These are phyloP conservation scores for Unio delphinus DNA, from an alignment of 2,888 invertebrate species.

Conservation along the genomic window DNA sequence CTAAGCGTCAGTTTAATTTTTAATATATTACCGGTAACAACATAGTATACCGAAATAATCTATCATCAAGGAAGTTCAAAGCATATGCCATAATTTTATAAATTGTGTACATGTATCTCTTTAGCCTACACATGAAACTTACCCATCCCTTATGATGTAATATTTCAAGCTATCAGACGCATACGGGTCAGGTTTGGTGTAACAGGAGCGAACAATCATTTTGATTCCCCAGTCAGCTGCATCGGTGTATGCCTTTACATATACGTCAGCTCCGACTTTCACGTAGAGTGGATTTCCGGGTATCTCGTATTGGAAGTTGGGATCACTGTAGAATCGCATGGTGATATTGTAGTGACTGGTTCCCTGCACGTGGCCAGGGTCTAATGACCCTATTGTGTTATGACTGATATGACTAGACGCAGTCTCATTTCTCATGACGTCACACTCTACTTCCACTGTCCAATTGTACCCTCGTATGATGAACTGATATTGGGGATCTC, in stretches of 20 bases:
- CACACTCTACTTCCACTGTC: slow-evolving; percentile 26
- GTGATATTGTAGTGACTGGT: slow-evolving; percentile 21
- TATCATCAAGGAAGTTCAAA: no score
- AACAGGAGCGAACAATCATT: slow-evolving; percentile 29
- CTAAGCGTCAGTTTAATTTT: no score
- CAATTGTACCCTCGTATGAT: slow-evolving; percentile 27
- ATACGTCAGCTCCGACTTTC: slow-evolving; percentile 26
- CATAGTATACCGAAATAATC: no score
- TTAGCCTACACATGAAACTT: neutral
- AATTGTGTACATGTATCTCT: no score
- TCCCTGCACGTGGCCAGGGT: slow-evolving; percentile 9
- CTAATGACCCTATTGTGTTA: neutral
- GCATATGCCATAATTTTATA: no score
- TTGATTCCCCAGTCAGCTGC: slow-evolving; percentile 25
- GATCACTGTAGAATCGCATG: slow-evolving; percentile 23
- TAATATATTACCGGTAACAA: no score
- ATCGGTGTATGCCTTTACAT: slow-evolving; percentile 28
- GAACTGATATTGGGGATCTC: slow-evolving; percentile 25
- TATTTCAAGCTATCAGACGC: slow-evolving; percentile 15
- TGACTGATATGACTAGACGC: slow-evolving; percentile 6
- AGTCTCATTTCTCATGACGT: slow-evolving; percentile 19
- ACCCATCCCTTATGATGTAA: slow-evolving; percentile 29
- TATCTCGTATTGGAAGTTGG: slow-evolving; percentile 16
- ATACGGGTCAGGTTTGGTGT: slow-evolving; percentile 22
- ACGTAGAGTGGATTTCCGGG: slow-evolving; percentile 17